A percentile compares a stretch with the other conserved stretches of the same genome.
phyloP scores from a whole-genome alignment of 2,113 vertebrate species.

The Carettochelys insculpta region DNA sequence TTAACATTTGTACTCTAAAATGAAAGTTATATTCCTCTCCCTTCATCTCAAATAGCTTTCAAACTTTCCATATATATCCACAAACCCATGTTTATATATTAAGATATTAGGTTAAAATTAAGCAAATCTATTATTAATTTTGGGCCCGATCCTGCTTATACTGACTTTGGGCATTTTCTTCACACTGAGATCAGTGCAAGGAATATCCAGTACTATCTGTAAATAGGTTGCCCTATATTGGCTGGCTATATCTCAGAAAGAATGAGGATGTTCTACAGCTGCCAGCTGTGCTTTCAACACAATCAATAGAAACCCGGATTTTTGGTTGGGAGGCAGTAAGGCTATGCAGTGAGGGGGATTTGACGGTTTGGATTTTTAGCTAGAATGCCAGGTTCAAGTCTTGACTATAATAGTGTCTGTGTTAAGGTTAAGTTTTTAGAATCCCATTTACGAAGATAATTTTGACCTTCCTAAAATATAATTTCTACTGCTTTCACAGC shows the following conservation, averaged over 20 bases:
- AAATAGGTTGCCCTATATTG: not conserved
- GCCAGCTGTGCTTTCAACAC: not conserved
- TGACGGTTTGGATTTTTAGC: too few relatives aligned
- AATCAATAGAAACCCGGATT: not conserved
- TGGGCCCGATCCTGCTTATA: not conserved
- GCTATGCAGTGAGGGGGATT: too few relatives aligned
- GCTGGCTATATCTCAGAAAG: not conserved
- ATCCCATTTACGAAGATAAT: too few relatives aligned
- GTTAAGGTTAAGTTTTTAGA: too few relatives aligned
- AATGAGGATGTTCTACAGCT: not conserved
- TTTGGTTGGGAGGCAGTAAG: not conserved
- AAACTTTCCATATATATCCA: not conserved
- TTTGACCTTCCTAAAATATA: too few relatives aligned
- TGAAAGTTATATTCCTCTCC: not conserved
- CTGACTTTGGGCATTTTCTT: not conserved
- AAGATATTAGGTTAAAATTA: slow-evolving; percentile 29
- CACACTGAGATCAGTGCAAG: not conserved
- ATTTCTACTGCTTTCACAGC: too few relatives aligned
- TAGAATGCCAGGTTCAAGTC: too few relatives aligned
- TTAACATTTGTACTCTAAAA: not conserved
- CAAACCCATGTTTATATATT: slow-evolving; percentile 13
- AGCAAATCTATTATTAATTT: not conserved
- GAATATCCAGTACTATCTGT: not conserved
- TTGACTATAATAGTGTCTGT: too few relatives aligned
- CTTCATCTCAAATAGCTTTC: not conserved